Evolutionary conservation across 2,888 invertebrate species (phyloP).

Genomic region (Busseola fusca): DNA sequence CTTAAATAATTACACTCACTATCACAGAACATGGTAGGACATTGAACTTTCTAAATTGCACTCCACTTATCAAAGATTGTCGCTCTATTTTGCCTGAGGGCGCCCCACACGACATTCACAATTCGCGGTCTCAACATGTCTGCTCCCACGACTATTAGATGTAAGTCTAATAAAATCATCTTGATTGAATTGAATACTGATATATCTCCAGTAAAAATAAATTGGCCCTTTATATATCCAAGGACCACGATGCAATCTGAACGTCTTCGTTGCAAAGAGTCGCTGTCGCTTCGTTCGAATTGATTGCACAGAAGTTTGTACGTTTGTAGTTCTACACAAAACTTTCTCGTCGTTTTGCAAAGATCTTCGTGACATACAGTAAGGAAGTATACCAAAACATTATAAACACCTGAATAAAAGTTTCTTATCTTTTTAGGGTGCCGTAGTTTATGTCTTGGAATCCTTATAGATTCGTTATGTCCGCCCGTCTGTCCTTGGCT

Average conservation of each 20-base stretch:
- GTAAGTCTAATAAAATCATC: conserved; percentile 1
- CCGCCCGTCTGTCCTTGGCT: too few species aligned
- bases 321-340: conserved; percentile 21
- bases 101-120: neutral
- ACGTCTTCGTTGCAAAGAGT: neutral
- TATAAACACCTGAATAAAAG: neutral
- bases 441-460: too few species aligned
- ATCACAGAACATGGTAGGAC: neutral
- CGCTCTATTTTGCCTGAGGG: conserved; percentile 6
- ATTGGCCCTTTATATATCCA: neutral
- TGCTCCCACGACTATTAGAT: neutral
- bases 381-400: too few species aligned
- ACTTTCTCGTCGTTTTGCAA: conserved; percentile 7
- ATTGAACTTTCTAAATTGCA: conserved; percentile 16
- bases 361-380: neutral
- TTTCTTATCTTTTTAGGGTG: too few species aligned
- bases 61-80: conserved; percentile 8
- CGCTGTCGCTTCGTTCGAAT: neutral
- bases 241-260: neutral
- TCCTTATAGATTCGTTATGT: too few species aligned
- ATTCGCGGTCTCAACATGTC: conserved; percentile 2
- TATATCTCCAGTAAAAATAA: neutral
- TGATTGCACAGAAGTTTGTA: conserved; percentile 26
- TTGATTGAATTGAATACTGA: conserved; percentile 7
- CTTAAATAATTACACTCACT: neutral